These are phyloP conservation scores for Hermatobates lingyangjiaoensis DNA, from an alignment of 1,140 invertebrate species.

Conservation along the genomic window DNA sequence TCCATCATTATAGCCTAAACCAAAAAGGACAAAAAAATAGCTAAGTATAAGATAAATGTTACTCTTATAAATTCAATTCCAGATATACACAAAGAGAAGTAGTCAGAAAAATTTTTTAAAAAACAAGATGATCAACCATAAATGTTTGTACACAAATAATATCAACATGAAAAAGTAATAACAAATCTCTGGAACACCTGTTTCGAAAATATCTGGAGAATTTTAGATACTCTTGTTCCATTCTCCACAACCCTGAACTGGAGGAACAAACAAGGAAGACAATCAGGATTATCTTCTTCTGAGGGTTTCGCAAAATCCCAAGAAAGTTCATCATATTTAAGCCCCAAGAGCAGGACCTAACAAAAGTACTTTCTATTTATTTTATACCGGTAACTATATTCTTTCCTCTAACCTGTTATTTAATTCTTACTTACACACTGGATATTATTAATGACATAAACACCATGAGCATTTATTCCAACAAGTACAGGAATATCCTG, in stretches of 20 bases:
- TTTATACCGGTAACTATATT: too few relatives aligned
- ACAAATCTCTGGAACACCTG: slow-evolving; percentile 30
- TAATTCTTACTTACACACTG: slow-evolving; percentile 74
- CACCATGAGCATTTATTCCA: slow-evolving; percentile 69
- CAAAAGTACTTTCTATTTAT: slow-evolving; percentile 20
- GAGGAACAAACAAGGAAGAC: slow-evolving; percentile 71
- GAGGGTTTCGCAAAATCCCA: slow-evolving; percentile 78
- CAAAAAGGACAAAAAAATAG: slow-evolving; percentile 10
- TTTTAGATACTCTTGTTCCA: slow-evolving; percentile 64
- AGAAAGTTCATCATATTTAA: slow-evolving; percentile 70
- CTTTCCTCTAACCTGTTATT: too few relatives aligned
- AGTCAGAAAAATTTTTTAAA: neutral
- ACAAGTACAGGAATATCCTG: slow-evolving; percentile 67
- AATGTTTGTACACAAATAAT: neutral
- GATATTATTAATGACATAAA: slow-evolving; percentile 70
- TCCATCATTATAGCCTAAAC: slow-evolving; percentile 69
- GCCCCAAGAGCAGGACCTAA: slow-evolving; percentile 61
- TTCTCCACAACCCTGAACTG: slow-evolving; percentile 75
- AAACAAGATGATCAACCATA: neutral
- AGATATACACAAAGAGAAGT: neutral
- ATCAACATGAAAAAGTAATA: neutral
- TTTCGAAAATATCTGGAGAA: slow-evolving; percentile 71
- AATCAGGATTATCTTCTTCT: slow-evolving; percentile 64
- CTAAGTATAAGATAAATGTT: neutral
- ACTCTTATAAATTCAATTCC: neutral